phyloP scores from a whole-genome alignment of 2,888 invertebrate genomes.

The Tetramorium bicarinatum region DNA sequence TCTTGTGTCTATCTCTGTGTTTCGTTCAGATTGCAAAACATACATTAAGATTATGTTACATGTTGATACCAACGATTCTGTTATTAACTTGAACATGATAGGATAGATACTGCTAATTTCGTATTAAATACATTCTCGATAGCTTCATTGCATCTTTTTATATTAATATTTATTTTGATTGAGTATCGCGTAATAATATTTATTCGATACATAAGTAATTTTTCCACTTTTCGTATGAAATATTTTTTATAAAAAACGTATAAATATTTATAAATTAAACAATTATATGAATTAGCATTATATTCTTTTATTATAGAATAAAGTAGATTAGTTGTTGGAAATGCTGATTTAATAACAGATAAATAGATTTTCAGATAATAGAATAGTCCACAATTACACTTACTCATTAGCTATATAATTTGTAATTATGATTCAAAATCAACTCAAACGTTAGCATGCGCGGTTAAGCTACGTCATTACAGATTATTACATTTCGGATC shows the following conservation, averaged over 20 bases:
- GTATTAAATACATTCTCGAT: not conserved
- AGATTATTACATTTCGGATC: conserved; percentile 32
- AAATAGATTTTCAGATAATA: not conserved
- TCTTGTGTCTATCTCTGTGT: not conserved
- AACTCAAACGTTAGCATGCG: conserved; percentile 1
- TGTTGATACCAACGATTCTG: conserved; percentile 8
- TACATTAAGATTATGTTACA: conserved; percentile 2
- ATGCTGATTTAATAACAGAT: not conserved
- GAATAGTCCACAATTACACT: not conserved
- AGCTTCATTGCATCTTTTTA: not conserved
- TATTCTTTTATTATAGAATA: not conserved
- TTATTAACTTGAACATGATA: not conserved
- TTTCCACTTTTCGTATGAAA: not conserved
- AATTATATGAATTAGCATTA: too few species aligned
- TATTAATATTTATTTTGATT: not conserved
- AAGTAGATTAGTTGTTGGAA: not conserved
- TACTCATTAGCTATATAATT: not conserved
- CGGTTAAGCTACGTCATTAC: not conserved
- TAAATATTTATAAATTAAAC: too few species aligned
- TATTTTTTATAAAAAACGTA: not conserved
- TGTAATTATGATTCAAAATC: not conserved
- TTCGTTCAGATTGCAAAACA: not conserved
- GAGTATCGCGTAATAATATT: not conserved
- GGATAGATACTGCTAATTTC: not conserved
- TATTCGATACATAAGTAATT: not conserved